Conservation (phyloP, 2,888 invertebrate species). For the Rosalia funebris region DNA sequence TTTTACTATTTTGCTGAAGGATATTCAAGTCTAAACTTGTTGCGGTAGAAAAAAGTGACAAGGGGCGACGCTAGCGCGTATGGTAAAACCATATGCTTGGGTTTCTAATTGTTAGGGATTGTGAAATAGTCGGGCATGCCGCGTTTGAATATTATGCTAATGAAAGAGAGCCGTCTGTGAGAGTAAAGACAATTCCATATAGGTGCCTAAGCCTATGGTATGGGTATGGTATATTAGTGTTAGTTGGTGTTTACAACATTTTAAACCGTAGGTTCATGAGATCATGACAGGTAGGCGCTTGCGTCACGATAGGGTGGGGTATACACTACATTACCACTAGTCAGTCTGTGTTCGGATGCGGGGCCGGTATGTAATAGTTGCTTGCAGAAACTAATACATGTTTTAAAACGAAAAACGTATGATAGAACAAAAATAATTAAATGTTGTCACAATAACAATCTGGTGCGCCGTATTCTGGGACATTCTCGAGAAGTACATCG, state of each 20-base stretch:
- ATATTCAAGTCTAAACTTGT: neutral
- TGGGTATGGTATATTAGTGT: conserved; percentile 9
- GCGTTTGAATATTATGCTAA: conserved; percentile 13
- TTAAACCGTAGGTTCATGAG: conserved; percentile 40
- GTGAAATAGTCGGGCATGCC: conserved; percentile 3
- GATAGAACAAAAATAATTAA: conserved; percentile 14
- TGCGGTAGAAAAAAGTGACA: neutral
- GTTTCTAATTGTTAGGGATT: conserved; percentile 9
- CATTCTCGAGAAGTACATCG: conserved; percentile 27
- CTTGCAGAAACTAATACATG: conserved; percentile 20
- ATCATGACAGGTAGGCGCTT: conserved; percentile 51
- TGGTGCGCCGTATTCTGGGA: conserved; percentile 15
- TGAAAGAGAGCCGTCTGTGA: conserved; percentile 8
- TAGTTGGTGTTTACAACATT: conserved; percentile 33
- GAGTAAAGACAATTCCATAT: conserved; percentile 14
- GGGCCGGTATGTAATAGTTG: conserved; percentile 26
- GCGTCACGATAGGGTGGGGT: conserved; percentile 52
- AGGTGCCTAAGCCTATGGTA: conserved; percentile 6
- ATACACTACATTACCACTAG: conserved; percentile 33
- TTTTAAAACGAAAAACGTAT: conserved; percentile 28
- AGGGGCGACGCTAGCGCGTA: neutral
- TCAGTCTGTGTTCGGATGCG: conserved; percentile 39
- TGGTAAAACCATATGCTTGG: conserved; percentile 7
- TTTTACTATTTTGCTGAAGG: neutral
- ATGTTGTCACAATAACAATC: conserved; percentile 11